Evolutionary conservation across 2,113 vertebrate genomes (phyloP).

Genomic region (Pseudorectes ferrugineus): DNA sequence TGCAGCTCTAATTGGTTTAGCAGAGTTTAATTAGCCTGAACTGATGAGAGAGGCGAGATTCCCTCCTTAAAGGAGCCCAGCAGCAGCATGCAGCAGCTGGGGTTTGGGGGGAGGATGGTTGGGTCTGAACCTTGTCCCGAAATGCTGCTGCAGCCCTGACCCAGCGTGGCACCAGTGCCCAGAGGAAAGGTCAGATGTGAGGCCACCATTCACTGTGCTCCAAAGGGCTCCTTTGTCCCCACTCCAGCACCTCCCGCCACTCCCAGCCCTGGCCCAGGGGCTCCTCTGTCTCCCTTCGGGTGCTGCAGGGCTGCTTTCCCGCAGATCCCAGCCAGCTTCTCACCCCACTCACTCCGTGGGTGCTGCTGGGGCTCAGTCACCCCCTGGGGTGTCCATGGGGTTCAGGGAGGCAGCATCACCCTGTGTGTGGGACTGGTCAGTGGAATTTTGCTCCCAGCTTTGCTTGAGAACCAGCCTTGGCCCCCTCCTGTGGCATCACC

Average conservation of each 20-base stretch:
- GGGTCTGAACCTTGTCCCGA: background rate
- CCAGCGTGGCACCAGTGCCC: background rate
- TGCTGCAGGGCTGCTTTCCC: background rate
- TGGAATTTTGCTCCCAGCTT: background rate
- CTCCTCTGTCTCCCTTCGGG: background rate
- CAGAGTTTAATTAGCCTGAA: constrained; percentile 57
- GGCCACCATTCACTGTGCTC: background rate
- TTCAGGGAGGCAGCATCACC: background rate
- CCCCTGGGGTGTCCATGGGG: rapidly evolving
- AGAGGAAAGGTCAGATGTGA: constrained; percentile 52
- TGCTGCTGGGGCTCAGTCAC: background rate
- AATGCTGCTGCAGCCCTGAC: background rate
- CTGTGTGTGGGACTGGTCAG: rapidly evolving
- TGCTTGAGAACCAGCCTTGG: background rate
- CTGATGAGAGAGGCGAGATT: constrained; percentile 33
- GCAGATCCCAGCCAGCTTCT: background rate
- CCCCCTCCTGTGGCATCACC: rapidly evolving
- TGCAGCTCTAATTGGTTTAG: constrained; percentile 58
- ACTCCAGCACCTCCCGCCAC: background rate
- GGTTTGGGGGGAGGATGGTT: background rate
- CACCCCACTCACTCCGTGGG: rapidly evolving
- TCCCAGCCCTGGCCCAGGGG: background rate
- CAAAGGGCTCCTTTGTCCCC: constrained; percentile 32
- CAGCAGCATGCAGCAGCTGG: background rate
- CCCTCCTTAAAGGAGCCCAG: constrained; percentile 27